These are phyloP conservation scores for Euphonia xanthogaster DNA, from an alignment of 2,797 vertebrate species.

Conservation along the genomic window DNA sequence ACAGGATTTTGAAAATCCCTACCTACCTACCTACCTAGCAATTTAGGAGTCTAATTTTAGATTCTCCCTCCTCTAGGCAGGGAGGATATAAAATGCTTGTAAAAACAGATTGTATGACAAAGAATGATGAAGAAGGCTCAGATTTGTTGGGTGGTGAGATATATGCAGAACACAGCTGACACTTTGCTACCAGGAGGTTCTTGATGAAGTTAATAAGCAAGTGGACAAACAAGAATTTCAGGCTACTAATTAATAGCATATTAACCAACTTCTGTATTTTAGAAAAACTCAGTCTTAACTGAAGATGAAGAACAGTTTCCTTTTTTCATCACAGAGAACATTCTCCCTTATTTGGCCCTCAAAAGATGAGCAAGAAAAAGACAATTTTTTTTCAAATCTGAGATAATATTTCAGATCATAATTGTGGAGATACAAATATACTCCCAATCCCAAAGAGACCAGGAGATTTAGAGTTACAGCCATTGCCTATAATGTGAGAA, in stretches of 20 bases:
- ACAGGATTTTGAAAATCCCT: background rate
- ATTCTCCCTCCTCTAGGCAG: background rate
- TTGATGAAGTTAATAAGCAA: background rate
- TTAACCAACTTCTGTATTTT: background rate
- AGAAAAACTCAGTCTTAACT: background rate
- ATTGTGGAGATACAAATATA: background rate
- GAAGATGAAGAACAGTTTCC: background rate
- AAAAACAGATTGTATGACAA: background rate
- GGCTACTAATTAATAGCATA: background rate
- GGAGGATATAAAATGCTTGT: background rate
- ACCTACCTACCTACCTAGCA: background rate
- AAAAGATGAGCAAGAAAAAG: background rate
- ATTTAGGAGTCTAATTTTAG: constrained; percentile 15
- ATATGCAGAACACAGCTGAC: background rate
- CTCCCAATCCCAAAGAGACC: background rate
- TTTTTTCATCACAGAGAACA: background rate
- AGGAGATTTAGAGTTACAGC: background rate
- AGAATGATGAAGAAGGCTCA: background rate
- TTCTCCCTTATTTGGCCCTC: background rate
- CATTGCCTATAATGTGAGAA: background rate
- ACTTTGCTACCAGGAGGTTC: background rate
- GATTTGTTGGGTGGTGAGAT: background rate
- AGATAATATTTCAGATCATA: background rate
- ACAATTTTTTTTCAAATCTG: background rate
- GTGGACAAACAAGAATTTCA: background rate